Conservation (phyloP, 2,888 invertebrate genomes). For the Mesorhabditis sp. region DNA sequence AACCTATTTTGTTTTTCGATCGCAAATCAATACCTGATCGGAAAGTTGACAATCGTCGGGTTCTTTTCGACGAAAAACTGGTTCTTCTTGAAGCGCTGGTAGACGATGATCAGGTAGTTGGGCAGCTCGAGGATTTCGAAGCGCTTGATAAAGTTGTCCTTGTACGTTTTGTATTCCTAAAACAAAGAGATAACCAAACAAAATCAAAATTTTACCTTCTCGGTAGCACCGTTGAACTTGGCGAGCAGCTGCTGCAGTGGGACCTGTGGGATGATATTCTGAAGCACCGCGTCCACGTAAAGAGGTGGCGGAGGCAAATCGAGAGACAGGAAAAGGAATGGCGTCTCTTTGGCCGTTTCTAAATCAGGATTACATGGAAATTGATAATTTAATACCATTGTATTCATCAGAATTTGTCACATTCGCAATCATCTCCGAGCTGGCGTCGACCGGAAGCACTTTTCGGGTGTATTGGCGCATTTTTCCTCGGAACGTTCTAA, state of each 20-base stretch:
- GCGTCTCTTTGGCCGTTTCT: conserved; percentile 81
- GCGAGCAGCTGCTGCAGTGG: conserved; percentile 86
- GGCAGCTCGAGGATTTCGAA: conserved; percentile 84
- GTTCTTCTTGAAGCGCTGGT: conserved; percentile 96
- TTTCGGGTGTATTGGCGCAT: conserved; percentile 73
- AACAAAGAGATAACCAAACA: conserved; percentile 8
- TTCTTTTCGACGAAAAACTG: conserved; percentile 98
- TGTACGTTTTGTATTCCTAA: conserved; percentile 93
- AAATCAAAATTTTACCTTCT: conserved; percentile 66
- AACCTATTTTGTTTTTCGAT: conserved; percentile 29
- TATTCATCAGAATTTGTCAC: neutral
- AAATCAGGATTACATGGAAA: conserved; percentile 16
- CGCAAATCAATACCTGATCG: conserved; percentile 77
- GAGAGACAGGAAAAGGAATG: conserved; percentile 91
- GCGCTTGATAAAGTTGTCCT: conserved; percentile 92
- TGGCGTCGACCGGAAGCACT: conserved; percentile 80
- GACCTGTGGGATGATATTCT: conserved; percentile 91
- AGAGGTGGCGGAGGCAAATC: conserved; percentile 94
- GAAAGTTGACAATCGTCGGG: conserved; percentile 98
- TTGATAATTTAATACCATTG: neutral
- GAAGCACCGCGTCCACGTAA: conserved; percentile 92
- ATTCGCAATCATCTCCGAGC: conserved; percentile 32
- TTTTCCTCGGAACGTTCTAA: conserved; percentile 72
- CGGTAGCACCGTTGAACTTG: conserved; percentile 90
- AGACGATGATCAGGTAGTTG: conserved; percentile 74